phyloP scores from a whole-genome alignment of 2,113 vertebrate species.

The Eulacestoma nigropectus region DNA sequence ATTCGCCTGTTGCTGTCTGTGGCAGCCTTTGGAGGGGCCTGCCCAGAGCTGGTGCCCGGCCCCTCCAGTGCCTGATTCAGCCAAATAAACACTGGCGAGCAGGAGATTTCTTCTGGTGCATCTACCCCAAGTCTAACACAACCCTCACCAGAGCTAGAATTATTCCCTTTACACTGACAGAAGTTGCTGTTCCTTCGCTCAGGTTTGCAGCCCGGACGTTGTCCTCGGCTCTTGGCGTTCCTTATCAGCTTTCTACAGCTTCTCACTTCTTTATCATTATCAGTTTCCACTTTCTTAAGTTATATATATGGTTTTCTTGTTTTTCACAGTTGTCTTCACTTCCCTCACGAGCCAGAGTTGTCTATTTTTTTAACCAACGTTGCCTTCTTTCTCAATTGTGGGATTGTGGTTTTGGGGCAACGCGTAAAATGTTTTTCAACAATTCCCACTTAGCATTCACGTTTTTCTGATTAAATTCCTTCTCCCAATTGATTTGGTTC shows the following conservation, averaged over 20 bases:
- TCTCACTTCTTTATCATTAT: constrained; percentile 1
- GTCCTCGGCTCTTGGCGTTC: neutral
- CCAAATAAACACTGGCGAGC: neutral
- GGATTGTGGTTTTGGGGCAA: constrained; percentile 60
- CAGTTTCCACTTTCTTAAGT: constrained; percentile 40
- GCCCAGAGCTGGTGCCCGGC: neutral
- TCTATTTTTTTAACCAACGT: neutral
- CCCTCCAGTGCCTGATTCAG: neutral
- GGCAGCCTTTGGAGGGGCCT: neutral
- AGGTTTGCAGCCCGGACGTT: neutral
- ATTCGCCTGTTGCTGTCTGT: accelerated
- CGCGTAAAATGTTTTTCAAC: constrained; percentile 49
- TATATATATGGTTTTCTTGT: constrained; percentile 30
- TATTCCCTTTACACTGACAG: neutral
- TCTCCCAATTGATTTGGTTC: constrained; percentile 46
- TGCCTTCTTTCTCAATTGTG: constrained; percentile 54
- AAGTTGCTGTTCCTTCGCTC: neutral
- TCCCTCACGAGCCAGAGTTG: neutral
- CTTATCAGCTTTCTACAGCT: constrained; percentile 6
- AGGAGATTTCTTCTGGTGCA: neutral
- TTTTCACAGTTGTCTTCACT: constrained; percentile 56
- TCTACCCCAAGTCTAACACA: neutral
- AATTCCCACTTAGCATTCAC: constrained; percentile 58
- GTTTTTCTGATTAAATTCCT: constrained; percentile 61
- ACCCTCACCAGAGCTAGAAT: neutral